Conservation (phyloP, 1,140 invertebrate species). For the Eurosta solidaginis region DNA sequence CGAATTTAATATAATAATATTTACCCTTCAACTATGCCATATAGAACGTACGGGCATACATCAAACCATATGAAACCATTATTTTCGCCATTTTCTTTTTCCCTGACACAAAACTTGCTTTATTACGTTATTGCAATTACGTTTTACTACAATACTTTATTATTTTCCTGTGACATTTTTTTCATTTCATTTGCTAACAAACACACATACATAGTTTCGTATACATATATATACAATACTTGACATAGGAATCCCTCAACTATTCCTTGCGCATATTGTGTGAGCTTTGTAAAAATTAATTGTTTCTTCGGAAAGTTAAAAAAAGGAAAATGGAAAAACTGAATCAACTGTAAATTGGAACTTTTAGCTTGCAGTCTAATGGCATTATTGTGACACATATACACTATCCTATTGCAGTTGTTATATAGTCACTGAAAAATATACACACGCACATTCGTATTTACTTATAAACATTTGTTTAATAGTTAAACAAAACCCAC, state of each 20-base stretch:
- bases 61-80: background rate
- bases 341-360: conserved; percentile 32
- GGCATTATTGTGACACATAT: background rate
- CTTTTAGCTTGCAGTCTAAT: conserved; percentile 34
- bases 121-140: conserved; percentile 19
- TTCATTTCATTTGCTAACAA: background rate
- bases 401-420: too few species aligned
- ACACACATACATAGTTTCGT: background rate
- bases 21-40: too few species aligned
- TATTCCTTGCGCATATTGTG: background rate
- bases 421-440: too few species aligned
- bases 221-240: too few species aligned
- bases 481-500: too few species aligned
- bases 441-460: background rate
- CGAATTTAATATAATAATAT: too few species aligned
- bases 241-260: background rate
- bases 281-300: conserved; percentile 31
- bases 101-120: background rate
- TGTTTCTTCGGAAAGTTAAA: background rate
- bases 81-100: background rate
- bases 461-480: too few species aligned
- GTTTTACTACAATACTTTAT: background rate
- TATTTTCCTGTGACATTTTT: conserved; percentile 9
- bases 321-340: background rate
- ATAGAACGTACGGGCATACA: too few species aligned